Base-by-base conservation (phyloP, 2,797 vertebrate species). In the Gallinago nigripennis region DNA sequence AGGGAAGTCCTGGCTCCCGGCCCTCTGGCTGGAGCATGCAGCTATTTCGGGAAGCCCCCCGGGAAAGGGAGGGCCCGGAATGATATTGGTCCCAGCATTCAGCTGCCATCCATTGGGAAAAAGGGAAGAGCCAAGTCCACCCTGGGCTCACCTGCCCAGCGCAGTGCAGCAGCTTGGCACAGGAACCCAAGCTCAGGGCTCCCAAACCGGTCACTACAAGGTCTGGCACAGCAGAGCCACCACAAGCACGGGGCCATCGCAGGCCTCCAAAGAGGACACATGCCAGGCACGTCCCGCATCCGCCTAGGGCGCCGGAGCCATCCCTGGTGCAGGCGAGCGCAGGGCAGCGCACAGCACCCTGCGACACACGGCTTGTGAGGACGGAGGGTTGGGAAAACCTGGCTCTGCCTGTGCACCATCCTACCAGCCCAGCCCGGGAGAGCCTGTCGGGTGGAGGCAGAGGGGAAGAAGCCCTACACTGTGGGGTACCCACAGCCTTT, bases 31-130 rank as follows among this genome's bases (percentile, higher is more conserved):
- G 70, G 87, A 92, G 85, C 24, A 3, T 75, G 80, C 84, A 91
- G 95, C 95, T 96, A 96, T 96, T 96, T 97, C 41, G 5, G 95
- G 96, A 96, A 96, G 95, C 94, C 95, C 95, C 95, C 72, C 4
- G 21, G 95, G 95, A 96, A 94, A 54, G 82, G 89, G 85, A 94
- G 85, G 87, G 87, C 66, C 37, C 2, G 0, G 66, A 9, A 80
- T 80, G 3, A 0, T 70, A 72, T 78, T 8, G 11, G 58, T 79
- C 91, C 70, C 8, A 0, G 54, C 12, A 1, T 85, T 96, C 80
- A 58, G 73, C 64, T 94, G 82, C 70, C 69, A 66, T n/a, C 82
- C 60, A 70, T 15, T 3, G 23, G 66, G 79, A 60, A 86, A 83
- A 83, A 72, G 30, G 37, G 50, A 85, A 85, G 33, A 75, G 31